phyloP scores from a whole-genome alignment of 2,888 invertebrate genomes.

The Leuctra nigra region DNA sequence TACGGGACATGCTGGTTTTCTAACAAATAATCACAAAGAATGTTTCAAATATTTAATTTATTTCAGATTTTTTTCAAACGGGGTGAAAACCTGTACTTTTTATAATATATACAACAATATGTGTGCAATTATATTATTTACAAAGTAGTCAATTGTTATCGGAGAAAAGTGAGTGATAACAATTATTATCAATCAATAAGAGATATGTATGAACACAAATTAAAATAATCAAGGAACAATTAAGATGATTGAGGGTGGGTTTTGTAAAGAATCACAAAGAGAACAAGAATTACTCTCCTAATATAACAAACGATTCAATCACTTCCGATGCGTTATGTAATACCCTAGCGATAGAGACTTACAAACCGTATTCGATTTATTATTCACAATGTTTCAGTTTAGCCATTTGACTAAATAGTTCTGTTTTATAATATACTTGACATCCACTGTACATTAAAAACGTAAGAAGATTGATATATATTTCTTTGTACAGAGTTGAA shows the following conservation, averaged over 20 bases:
- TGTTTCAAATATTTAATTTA: conserved; percentile 28
- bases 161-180: neutral
- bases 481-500: conserved; percentile 22
- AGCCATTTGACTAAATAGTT: conserved; percentile 25
- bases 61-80: conserved; percentile 29
- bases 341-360: no score
- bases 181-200: neutral
- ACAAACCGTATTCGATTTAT: neutral
- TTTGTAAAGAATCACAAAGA: neutral
- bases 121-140: conserved; percentile 27
- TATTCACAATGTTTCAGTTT: conserved; percentile 17
- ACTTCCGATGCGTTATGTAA: no score
- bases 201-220: conserved; percentile 16
- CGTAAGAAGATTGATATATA: conserved; percentile 17
- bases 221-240: conserved; percentile 12
- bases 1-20: no score
- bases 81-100: conserved; percentile 27
- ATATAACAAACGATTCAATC: no score
- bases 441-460: conserved; percentile 24
- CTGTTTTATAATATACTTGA: conserved; percentile 17
- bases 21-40: neutral
- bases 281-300: neutral
- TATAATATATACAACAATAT: conserved; percentile 28
- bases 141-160: conserved; percentile 21
- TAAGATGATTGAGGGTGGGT: neutral